Evolutionary conservation across 1,140 invertebrate genomes (phyloP), one percentile per base, ranked within the genome.

Genomic region (Drosophila guanche): DNA sequence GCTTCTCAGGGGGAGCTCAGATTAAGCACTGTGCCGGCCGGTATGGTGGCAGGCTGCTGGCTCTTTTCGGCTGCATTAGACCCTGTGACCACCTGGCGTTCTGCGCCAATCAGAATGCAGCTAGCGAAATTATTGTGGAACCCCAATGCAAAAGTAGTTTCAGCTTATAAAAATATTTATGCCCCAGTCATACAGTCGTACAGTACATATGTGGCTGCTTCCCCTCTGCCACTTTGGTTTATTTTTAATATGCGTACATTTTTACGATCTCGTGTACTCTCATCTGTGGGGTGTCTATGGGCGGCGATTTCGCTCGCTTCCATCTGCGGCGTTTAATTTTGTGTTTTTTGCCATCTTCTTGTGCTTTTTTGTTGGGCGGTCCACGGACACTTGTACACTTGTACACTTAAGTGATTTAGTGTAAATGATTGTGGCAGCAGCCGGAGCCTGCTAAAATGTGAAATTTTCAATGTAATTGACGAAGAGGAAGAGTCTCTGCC

Each of bases 191-290:
- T 4, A 12, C 2, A 10, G 1, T 10, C 4, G 4, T 37, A 2
- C 10, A 33, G 8, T 12, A 37, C 10, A 37, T 12, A 10, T 37
- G 10, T 37, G 29, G 61, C 52, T 68, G 53, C 46, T 69, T 74
- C 37, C 6, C 3, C 5, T 20, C 16, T 20, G 10, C 57, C 57
- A 29, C 65, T 69, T 53, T 69, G 77, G 68, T 61, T 81, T 85
- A 76, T 81, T 88, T 88, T 86, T 85, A 85, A 88, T 85, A 88
- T 88, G 78, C 83, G 81, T 85, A 88, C 77, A 84, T 76, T 84
- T 83, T 83, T 83, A 83, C 76, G 79, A 83, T 72, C 48, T 54
- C 51, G 51, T 62, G 69, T 45, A 41, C 55, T 43, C 33, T 37
- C 48, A 56, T 65, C 67, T 55, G 65, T 68, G 62, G 62, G 63